Percentiles rank a stretch among this genome's conserved stretches.
Conservation (phyloP, 2,797 vertebrate genomes). For the Hirundo rustica region DNA sequence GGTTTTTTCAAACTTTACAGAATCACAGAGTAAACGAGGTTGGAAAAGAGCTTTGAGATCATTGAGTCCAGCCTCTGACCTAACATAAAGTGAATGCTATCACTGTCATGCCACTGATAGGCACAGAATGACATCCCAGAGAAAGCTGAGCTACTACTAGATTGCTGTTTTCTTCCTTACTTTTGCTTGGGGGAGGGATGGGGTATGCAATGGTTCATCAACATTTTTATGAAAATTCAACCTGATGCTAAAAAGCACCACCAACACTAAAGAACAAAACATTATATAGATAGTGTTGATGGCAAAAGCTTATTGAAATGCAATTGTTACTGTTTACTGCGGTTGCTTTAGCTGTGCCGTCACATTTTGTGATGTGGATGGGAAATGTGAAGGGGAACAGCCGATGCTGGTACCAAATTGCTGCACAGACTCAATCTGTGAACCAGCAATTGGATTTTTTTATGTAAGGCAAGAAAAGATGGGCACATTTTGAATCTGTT, state of each 20-base stretch:
- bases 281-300: neutral
- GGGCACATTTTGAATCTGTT: neutral
- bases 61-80: rapidly evolving
- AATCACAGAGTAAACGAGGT: neutral
- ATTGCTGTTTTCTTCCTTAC: neutral
- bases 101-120: neutral
- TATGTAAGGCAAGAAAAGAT: neutral
- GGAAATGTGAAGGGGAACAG: neutral
- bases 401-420: neutral
- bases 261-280: neutral
- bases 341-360: neutral
- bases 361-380: neutral
- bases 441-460: neutral
- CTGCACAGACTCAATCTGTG: neutral
- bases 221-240: neutral
- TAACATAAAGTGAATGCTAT: neutral
- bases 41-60: neutral
- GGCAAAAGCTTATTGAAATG: neutral
- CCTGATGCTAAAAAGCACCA: neutral
- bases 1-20: neutral
- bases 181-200: neutral
- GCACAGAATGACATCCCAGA: neutral
- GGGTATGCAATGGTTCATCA: neutral
- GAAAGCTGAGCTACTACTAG: neutral
- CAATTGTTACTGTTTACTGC: neutral